These are phyloP conservation scores for Chondrilla cf. caribensis DNA, from an alignment of 37 sponge, comb jelly and placozoan species.

Conservation along the genomic window DNA sequence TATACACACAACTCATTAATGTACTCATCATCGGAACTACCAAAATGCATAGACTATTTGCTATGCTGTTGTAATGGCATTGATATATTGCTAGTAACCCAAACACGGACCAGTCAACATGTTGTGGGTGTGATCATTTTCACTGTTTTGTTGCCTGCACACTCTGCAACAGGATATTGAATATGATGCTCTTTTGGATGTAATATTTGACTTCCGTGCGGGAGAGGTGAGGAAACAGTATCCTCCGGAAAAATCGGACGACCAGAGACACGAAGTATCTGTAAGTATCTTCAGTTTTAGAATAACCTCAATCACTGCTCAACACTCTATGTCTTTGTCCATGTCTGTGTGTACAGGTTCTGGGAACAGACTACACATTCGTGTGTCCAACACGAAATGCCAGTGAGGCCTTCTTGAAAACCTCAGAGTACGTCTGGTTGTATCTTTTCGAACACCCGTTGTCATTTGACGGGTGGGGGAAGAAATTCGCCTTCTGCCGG, in stretches of 20 bases:
- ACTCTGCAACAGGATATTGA: constrained; percentile 11
- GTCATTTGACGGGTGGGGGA: constrained; percentile 67
- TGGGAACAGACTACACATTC: constrained; percentile 62
- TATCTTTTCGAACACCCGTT: constrained; percentile 62
- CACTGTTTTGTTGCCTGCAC: too few relatives aligned
- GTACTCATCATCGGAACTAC: too few relatives aligned
- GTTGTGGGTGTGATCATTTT: too few relatives aligned
- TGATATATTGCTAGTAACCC: too few relatives aligned
- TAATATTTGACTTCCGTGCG: constrained; percentile 26
- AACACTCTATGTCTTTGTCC: too few relatives aligned
- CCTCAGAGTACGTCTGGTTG: constrained; percentile 28
- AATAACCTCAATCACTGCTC: too few relatives aligned
- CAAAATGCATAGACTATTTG: too few relatives aligned
- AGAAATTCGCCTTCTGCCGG: constrained; percentile 38
- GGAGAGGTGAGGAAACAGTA: constrained; percentile 24
- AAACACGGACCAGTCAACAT: too few relatives aligned
- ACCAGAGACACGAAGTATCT: constrained; percentile 28
- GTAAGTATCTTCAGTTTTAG: too few relatives aligned
- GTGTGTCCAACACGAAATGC: constrained; percentile 60
- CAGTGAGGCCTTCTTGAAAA: constrained; percentile 12
- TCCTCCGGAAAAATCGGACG: constrained; percentile 22
- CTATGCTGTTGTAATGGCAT: too few relatives aligned
- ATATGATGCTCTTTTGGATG: constrained; percentile 33
- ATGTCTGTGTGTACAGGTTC: constrained; percentile 11
- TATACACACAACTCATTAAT: too few relatives aligned